phyloP scores from a whole-genome alignment of 2,797 vertebrate genomes.

The Phalanger gymnotis region DNA sequence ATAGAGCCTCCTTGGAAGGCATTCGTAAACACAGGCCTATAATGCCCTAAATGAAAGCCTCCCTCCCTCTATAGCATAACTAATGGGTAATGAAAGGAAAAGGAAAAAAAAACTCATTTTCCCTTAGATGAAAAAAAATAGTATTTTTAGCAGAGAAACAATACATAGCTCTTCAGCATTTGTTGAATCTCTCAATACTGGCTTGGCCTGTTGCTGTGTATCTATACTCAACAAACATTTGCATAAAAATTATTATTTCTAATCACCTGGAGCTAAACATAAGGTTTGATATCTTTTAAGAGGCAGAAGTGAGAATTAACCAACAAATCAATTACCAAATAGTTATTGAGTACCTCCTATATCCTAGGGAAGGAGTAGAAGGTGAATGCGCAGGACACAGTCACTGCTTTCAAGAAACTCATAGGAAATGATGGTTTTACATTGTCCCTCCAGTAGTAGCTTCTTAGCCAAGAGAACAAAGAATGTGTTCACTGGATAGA shows the following conservation, averaged over 20 bases:
- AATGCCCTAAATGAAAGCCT: constrained; percentile 81
- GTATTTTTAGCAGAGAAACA: constrained; percentile 16
- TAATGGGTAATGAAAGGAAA: constrained; percentile 63
- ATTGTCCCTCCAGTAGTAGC: not conserved
- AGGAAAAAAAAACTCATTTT: constrained; percentile 17
- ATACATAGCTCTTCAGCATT: not conserved
- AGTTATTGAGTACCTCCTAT: constrained; percentile 18
- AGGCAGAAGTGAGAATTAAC: not conserved
- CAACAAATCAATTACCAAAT: constrained; percentile 26
- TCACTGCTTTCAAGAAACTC: not conserved
- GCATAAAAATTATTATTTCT: constrained; percentile 42
- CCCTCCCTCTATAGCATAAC: constrained; percentile 75
- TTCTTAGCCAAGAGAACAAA: not conserved
- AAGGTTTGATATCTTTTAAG: not conserved
- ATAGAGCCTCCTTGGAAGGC: constrained; percentile 73
- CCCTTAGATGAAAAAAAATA: not conserved
- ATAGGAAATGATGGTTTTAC: not conserved
- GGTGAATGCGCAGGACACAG: not conserved
- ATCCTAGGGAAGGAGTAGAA: not conserved
- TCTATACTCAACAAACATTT: constrained; percentile 3
- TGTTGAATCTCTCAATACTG: not conserved
- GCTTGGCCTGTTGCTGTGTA: not conserved
- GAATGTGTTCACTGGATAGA: not conserved
- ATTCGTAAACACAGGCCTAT: constrained; percentile 83
- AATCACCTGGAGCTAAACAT: constrained; percentile 21